phyloP scores from a whole-genome alignment of 2,888 invertebrate genomes.

The Leptogaster cylindrica region DNA sequence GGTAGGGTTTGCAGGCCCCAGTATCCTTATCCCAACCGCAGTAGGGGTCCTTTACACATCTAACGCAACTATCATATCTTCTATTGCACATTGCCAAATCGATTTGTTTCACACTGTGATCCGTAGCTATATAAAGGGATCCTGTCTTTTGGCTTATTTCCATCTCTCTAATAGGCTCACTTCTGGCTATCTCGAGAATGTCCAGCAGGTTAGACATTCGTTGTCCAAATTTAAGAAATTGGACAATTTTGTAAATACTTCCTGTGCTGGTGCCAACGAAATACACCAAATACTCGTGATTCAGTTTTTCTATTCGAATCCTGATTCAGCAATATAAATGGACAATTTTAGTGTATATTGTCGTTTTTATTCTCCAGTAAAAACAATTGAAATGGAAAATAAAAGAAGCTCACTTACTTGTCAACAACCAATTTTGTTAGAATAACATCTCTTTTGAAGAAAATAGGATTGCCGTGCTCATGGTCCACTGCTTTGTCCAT shows the following conservation, averaged over 20 bases:
- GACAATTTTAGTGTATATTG: not conserved
- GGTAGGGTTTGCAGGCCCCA: conserved; percentile 84
- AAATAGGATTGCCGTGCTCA: conserved; percentile 91
- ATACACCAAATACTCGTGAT: conserved; percentile 82
- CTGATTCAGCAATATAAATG: conserved; percentile 51
- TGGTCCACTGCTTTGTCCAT: conserved; percentile 97
- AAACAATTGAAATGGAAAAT: not conserved
- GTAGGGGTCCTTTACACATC: conserved; percentile 94
- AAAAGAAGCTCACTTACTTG: conserved; percentile 61
- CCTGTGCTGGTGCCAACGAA: conserved; percentile 88
- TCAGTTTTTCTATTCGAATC: conserved; percentile 62
- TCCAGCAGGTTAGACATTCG: conserved; percentile 86
- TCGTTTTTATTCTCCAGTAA: not conserved
- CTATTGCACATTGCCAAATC: conserved; percentile 88
- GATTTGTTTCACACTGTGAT: conserved; percentile 86
- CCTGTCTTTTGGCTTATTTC: conserved; percentile 86
- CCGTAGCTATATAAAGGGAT: conserved; percentile 88
- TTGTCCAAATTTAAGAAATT: conserved; percentile 83
- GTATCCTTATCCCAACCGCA: conserved; percentile 95
- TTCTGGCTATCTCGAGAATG: conserved; percentile 88
- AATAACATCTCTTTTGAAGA: conserved; percentile 89
- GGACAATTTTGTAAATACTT: conserved; percentile 91
- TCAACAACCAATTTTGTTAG: conserved; percentile 92
- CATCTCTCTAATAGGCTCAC: conserved; percentile 87
- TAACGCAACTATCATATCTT: conserved; percentile 88